Conservation (phyloP, 2,113 vertebrate species). For the Empidonax alnorum region DNA sequence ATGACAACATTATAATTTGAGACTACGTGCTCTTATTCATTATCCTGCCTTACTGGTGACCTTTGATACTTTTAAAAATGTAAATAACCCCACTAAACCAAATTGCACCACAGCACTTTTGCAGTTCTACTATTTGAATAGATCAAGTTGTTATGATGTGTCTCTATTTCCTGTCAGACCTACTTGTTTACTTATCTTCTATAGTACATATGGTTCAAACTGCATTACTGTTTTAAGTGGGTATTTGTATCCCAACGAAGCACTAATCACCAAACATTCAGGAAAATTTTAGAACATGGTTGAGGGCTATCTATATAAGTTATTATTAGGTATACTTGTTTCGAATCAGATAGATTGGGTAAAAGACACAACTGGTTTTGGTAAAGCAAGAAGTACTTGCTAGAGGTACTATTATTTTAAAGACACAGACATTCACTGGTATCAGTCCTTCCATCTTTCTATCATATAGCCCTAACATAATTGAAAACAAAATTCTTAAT, state of each 20-base stretch:
- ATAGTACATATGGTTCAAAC: background rate
- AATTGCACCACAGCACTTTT: background rate
- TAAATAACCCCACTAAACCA: background rate
- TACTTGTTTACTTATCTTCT: background rate
- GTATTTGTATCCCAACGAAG: background rate
- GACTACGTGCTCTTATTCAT: background rate
- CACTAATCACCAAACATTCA: background rate
- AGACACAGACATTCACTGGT: background rate
- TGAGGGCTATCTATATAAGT: background rate
- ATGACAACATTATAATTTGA: background rate
- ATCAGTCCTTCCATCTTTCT: background rate
- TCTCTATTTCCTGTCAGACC: background rate
- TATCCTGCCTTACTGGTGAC: background rate
- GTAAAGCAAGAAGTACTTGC: background rate
- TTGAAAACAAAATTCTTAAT: background rate
- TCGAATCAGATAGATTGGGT: background rate
- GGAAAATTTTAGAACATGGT: background rate
- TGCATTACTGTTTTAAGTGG: background rate
- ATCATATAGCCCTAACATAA: background rate
- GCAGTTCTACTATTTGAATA: background rate
- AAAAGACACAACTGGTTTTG: background rate
- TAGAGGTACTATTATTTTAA: background rate
- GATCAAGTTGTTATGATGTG: background rate
- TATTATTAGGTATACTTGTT: background rate
- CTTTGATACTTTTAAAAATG: background rate